Base-by-base conservation (phyloP, 1,140 invertebrate species). In the Cataglyphis hispanica region DNA sequence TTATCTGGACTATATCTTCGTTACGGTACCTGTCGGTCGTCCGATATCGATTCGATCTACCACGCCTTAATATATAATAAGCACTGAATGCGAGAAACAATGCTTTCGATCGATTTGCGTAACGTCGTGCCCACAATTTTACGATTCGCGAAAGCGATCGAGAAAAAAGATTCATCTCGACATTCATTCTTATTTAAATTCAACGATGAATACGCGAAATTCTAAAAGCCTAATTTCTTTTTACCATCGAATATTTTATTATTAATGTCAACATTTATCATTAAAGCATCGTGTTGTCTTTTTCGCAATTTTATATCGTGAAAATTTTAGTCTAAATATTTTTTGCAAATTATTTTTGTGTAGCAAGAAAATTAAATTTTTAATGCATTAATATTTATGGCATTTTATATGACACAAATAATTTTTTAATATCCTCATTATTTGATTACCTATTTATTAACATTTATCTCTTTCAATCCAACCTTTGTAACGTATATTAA, bases 61-160 rank as follows among this genome's bases (percentile, higher is more conserved):
- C 78, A 81, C 78, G 78, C 58, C 87, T 87, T 70, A 70, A 72
- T 81, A 72, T 81, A 81, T 81, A 81, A 81, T 81, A 81, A 81
- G 70, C 87, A 25, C 46, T n/a, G 53, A 78, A 87, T 76, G 81
- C 34, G 78, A 76, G 77, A 87, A 88, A 87, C 78, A 74, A 88
- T 77, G 75, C 61, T 88, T 84, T 87, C 63, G 70, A 64, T 27
- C 61, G 69, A 80, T 72, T 81, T 81, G 86, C 86, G 63, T 69
- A 84, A 87, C 67, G 22, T 31, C 64, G 53, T 46, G 58, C 6
- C 6, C 56, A 46, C 46, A 58, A 37, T 75, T 83, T 88, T 83
- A 64, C 50, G 53, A 84, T 76, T 81, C 58, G 34, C n/a, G 31
- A 72, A 53, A 4, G 10, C 25, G 22, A 77, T 19, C 4, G 6